These are phyloP conservation scores for Augiades crinisus DNA, from an alignment of 2,888 invertebrate species.

Conservation along the genomic window DNA sequence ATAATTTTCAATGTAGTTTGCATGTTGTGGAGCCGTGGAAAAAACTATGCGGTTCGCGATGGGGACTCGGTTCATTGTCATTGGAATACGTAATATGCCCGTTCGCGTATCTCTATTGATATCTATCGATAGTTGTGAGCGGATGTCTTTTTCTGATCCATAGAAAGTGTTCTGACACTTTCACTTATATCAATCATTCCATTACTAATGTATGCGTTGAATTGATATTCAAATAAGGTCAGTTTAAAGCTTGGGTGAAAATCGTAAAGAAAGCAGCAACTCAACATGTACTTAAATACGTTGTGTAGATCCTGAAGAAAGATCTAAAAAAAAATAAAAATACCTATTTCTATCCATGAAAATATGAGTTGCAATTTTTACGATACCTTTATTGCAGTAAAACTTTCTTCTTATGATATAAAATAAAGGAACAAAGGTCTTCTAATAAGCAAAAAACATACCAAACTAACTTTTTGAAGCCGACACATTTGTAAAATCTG, in stretches of 20 bases:
- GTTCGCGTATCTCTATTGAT: slow-evolving; percentile 52
- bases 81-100: slow-evolving; percentile 44
- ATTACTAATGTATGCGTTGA: background rate
- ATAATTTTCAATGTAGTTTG: slow-evolving; percentile 68
- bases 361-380: too few species aligned
- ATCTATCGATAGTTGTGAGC: slow-evolving; percentile 32
- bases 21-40: slow-evolving; percentile 51
- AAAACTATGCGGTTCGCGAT: slow-evolving; percentile 50
- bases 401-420: too few species aligned
- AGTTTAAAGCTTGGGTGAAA: background rate
- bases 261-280: background rate
- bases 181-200: slow-evolving; percentile 9
- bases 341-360: too few species aligned
- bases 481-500: too few species aligned
- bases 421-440: too few species aligned
- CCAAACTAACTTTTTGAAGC: too few species aligned
- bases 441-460: too few species aligned
- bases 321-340: too few species aligned
- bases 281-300: background rate
- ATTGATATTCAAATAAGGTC: background rate
- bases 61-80: slow-evolving; percentile 57
- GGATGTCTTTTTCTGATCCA: slow-evolving; percentile 15
- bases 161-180: slow-evolving; percentile 18
- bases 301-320: too few species aligned
- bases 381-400: too few species aligned